These are phyloP conservation scores for Canis aureus DNA, from an alignment of 2,113 vertebrate genomes.

Conservation along the genomic window DNA sequence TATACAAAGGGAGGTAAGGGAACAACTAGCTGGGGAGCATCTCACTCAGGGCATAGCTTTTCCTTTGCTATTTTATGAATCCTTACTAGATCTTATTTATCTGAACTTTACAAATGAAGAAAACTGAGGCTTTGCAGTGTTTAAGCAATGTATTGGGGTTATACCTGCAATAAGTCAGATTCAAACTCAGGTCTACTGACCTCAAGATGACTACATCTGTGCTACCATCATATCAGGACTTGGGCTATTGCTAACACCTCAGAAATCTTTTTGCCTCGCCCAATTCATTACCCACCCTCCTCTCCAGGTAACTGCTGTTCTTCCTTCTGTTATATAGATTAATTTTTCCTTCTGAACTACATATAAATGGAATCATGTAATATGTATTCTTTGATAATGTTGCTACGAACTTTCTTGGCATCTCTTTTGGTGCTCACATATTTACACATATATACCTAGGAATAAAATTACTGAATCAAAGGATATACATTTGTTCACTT, in stretches of 20 bases:
- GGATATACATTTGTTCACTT: not conserved
- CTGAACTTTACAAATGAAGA: conserved; percentile 26
- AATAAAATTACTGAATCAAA: not conserved
- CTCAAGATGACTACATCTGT: not conserved
- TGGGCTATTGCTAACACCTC: not conserved
- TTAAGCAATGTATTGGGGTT: not conserved
- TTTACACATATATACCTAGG: not conserved
- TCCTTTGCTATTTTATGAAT: not conserved
- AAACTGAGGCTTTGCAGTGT: not conserved
- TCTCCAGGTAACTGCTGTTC: not conserved
- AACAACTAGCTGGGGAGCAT: not conserved
- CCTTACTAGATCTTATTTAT: not conserved
- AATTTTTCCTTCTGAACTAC: not conserved
- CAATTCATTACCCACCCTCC: not conserved
- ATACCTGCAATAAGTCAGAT: not conserved
- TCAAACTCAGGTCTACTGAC: not conserved
- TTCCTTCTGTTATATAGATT: not conserved
- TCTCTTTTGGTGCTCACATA: not conserved
- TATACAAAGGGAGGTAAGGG: not conserved
- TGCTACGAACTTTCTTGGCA: not conserved
- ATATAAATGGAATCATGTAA: not conserved
- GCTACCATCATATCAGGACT: not conserved
- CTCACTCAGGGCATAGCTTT: not conserved
- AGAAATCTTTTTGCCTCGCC: not conserved
- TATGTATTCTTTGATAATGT: not conserved